Conservation (phyloP, 2,113 vertebrate genomes). For the Nothocercus julius region DNA sequence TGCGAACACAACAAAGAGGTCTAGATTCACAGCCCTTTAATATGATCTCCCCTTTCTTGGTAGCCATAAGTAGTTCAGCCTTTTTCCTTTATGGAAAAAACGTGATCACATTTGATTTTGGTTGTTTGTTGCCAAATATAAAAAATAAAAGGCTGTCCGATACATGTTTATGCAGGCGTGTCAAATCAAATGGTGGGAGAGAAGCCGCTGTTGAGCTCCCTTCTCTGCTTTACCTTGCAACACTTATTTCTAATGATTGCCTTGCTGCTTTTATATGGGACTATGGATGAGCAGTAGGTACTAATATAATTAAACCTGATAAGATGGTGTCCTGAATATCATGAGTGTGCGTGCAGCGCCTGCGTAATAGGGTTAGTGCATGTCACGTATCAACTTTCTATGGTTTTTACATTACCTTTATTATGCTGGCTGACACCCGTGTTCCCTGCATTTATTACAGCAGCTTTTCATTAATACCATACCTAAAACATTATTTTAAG, state of each 20-base stretch:
- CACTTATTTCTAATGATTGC: slow-evolving; percentile 41
- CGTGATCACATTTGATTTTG: slow-evolving; percentile 5
- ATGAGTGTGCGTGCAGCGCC: slow-evolving; percentile 16
- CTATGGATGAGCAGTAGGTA: slow-evolving; percentile 40
- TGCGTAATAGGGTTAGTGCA: neutral
- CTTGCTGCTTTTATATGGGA: slow-evolving; percentile 48
- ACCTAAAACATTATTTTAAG: slow-evolving; percentile 4
- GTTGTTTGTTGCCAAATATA: slow-evolving; percentile 19
- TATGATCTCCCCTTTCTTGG: slow-evolving; percentile 47
- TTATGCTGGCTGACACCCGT: neutral
- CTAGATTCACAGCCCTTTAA: slow-evolving; percentile 61
- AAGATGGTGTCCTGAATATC: slow-evolving; percentile 55
- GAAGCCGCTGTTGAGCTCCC: neutral
- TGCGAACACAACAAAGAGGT: slow-evolving; percentile 71
- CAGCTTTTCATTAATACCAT: neutral
- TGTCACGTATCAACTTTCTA: slow-evolving; percentile 36
- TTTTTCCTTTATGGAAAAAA: slow-evolving; percentile 50
- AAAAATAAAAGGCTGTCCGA: neutral
- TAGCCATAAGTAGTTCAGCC: slow-evolving; percentile 36
- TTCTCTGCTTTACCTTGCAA: neutral
- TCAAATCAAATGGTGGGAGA: neutral
- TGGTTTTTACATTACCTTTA: slow-evolving; percentile 50
- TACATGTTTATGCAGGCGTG: slow-evolving; percentile 19
- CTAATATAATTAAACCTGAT: slow-evolving; percentile 67
- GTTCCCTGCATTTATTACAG: neutral